Conservation (phyloP, 2,797 vertebrate genomes). For the Syngnathus rostellatus region DNA sequence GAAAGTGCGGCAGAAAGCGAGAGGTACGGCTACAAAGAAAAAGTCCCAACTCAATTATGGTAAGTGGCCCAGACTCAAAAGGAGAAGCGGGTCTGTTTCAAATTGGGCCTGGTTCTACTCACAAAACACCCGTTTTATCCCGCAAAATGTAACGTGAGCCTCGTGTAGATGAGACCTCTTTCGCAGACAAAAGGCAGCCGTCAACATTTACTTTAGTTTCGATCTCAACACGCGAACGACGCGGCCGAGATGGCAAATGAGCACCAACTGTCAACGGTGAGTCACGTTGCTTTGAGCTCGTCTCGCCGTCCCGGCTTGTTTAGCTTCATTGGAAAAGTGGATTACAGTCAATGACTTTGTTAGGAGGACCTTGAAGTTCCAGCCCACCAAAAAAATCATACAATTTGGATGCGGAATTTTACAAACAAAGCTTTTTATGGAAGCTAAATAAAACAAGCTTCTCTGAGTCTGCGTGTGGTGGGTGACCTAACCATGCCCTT, state of each 20-base stretch:
- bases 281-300: conserved; percentile 36
- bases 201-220: conserved; percentile 34
- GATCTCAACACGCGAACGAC: conserved; percentile 34
- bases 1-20: conserved; percentile 16
- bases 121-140: conserved; percentile 51
- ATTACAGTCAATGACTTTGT: not conserved
- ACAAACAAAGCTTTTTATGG: not conserved
- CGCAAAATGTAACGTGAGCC: conserved; percentile 43
- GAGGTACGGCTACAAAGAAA: conserved; percentile 9
- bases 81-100: conserved; percentile 48
- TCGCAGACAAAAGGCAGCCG: conserved; percentile 36
- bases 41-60: conserved; percentile 66
- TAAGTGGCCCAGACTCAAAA: conserved; percentile 57
- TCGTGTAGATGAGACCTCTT: conserved; percentile 39
- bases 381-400: no score
- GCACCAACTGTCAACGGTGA: conserved; percentile 33
- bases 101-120: conserved; percentile 51
- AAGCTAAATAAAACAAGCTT: not conserved
- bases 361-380: not conserved
- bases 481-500: not conserved
- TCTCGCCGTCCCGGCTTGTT: not conserved
- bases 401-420: no score
- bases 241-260: conserved; percentile 40
- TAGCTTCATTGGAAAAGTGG: not conserved
- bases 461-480: not conserved